Evolutionary conservation across 2,888 invertebrate species (phyloP), one percentile per base, ranked within the genome.

Genomic region (Norana najaformis): DNA sequence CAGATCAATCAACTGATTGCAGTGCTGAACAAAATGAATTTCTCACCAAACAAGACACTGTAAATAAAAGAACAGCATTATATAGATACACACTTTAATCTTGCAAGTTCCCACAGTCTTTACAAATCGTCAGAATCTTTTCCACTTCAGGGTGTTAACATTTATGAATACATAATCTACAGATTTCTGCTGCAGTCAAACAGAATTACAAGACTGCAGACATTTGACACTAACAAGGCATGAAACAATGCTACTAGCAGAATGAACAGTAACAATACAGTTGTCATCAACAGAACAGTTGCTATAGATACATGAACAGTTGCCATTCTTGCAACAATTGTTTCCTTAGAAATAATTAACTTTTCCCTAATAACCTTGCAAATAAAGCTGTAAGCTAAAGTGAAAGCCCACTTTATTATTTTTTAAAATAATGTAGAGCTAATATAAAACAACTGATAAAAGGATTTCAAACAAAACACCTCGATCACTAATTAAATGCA

Each of bases 161-260:
- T 69, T 69, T n/a, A 69, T 69, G 69, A 69, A 69, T 69, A 69
- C 69, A 69, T 69, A 69, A 69, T 69, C 69, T 69, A 69, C 69
- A 69, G 30, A 69, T 69, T 69, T n/a, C 30, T n/a, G 69, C 69
- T 30, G 69, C 69, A 69, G 69, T 11, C n/a, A 30, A 69, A 69
- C 69, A 69, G 69, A 69, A 69, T 69, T 69, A 47, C 47, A 23
- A 47, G 47, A 47, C 8, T 47, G 47, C 47, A 47, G 23, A 47
- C 47, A 47, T 23, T 47, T 47, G 23, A 47, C 47, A 47, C 23
- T 47, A 47, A 47, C 47, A 47, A 20, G n/a, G 69, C 69, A 30
- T 69, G n/a, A 69, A 69, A n/a, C 69, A 69, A n/a, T 11, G 69
- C 69, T 69, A 69, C 69, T 6, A 69, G 69, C 69, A 69, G 16